Evolutionary conservation across 2,113 vertebrate genomes (phyloP).

Genomic region (Serilophus lunatus): DNA sequence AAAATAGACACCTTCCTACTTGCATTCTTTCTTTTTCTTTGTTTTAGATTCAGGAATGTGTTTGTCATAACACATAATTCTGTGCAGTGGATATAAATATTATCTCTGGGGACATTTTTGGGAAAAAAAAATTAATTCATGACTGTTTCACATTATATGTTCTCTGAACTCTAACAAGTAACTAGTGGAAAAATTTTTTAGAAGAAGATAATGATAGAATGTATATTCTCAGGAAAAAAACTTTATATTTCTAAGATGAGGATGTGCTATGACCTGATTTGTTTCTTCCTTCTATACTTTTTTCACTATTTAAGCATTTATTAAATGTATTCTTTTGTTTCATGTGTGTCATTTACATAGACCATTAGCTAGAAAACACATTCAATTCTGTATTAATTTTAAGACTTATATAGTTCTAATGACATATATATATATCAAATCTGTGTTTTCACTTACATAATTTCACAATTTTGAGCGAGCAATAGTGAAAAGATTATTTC

Average conservation of each 20-base stretch:
- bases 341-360: neutral
- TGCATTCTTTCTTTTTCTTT: neutral
- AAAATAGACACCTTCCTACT: neutral
- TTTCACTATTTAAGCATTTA: neutral
- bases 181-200: neutral
- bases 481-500: neutral
- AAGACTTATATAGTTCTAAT: neutral
- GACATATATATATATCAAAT: too few relatives aligned
- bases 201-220: neutral
- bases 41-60: neutral
- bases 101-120: neutral
- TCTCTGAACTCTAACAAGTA: neutral
- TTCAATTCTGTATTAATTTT: neutral
- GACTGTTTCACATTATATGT: neutral
- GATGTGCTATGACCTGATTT: neutral
- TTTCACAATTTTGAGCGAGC: neutral
- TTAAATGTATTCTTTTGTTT: neutral
- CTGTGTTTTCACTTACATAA: neutral
- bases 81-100: neutral
- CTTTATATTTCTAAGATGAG: neutral
- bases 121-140: rapidly evolving
- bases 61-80: neutral
- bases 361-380: neutral
- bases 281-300: neutral
- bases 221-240: neutral